Conservation (phyloP, 1,140 invertebrate species). For the Papilio polyxenes region DNA sequence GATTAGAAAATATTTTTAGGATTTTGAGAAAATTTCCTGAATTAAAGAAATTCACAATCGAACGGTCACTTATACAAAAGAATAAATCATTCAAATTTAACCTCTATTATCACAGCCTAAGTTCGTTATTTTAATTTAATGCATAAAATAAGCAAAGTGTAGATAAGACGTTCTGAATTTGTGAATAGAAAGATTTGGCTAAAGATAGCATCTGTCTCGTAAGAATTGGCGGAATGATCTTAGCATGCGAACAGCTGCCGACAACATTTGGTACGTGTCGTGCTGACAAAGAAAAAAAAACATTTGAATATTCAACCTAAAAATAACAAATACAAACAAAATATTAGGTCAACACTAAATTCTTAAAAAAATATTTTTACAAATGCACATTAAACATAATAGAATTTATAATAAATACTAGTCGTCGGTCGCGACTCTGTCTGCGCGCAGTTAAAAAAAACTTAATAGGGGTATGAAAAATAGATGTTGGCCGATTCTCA, state of each 20-base stretch:
- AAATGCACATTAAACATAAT: too few relatives aligned
- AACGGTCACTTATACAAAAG: not conserved
- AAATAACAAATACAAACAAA: slow-evolving; percentile 47
- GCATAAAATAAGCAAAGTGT: slow-evolving; percentile 25
- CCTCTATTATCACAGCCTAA: not conserved
- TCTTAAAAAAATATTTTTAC: too few relatives aligned
- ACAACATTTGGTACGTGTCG: slow-evolving; percentile 73
- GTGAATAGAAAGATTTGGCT: slow-evolving; percentile 41
- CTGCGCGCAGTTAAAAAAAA: too few relatives aligned
- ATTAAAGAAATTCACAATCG: not conserved
- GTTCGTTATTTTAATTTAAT: not conserved
- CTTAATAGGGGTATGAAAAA: too few relatives aligned
- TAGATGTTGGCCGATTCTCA: too few relatives aligned
- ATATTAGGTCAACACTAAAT: not conserved
- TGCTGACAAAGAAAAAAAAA: slow-evolving; percentile 24
- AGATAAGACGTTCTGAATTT: slow-evolving; percentile 37
- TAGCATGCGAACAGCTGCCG: slow-evolving; percentile 56
- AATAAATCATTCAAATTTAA: not conserved
- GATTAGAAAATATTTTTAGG: too few relatives aligned
- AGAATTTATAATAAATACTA: too few relatives aligned
- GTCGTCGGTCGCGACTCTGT: too few relatives aligned
- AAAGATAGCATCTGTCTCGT: slow-evolving; percentile 55
- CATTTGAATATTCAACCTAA: not conserved
- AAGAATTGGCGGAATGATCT: slow-evolving; percentile 68
- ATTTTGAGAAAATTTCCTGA: not conserved